Percentiles rank a stretch among this genome's conserved stretches.
These are phyloP conservation scores for Drosophila niveifrons DNA, from an alignment of 2,888 invertebrate species.

Conservation along the genomic window DNA sequence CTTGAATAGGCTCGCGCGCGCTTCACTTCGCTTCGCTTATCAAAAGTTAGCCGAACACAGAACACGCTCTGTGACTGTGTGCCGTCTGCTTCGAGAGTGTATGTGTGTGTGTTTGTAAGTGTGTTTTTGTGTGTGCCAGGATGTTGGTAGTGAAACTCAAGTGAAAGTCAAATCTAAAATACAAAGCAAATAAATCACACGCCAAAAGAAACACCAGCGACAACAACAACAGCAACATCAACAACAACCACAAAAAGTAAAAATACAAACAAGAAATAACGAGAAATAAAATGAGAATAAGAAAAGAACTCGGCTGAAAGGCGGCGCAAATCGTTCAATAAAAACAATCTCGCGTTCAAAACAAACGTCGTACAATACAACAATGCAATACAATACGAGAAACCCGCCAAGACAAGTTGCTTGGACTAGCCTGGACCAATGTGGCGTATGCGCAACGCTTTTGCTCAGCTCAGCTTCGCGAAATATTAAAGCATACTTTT, in stretches of 20 bases:
- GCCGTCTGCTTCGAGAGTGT: conserved; percentile 4
- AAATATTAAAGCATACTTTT: conserved; percentile 59
- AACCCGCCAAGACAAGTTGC: conserved; percentile 36
- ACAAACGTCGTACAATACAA: conserved; percentile 18
- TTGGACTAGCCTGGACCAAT: conserved; percentile 16
- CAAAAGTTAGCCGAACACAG: conserved; percentile 55
- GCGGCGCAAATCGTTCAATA: conserved; percentile 47
- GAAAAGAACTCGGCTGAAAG: conserved; percentile 17
- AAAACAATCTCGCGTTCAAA: conserved; percentile 35
- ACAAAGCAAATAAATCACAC: conserved; percentile 73
- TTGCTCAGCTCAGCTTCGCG: conserved; percentile 4
- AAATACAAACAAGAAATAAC: conserved; percentile 6
- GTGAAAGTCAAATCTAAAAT: conserved; percentile 64
- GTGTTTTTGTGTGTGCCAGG: conserved; percentile 29
- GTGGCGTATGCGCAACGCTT: conserved; percentile 53
- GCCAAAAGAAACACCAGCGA: conserved; percentile 44
- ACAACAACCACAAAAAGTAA: conserved; percentile 13
- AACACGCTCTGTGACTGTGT: conserved; percentile 19
- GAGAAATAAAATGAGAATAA: conserved; percentile 4
- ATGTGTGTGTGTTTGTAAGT: conserved; percentile 13
- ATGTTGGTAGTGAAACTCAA: conserved; percentile 54
- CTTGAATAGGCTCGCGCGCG: conserved; percentile 57
- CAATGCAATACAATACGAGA: conserved; percentile 18
- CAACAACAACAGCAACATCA: conserved; percentile 21
- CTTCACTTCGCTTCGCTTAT: conserved; percentile 71